phyloP scores from a whole-genome alignment of 2,888 invertebrate genomes.

The Chrysodeixis includens region DNA sequence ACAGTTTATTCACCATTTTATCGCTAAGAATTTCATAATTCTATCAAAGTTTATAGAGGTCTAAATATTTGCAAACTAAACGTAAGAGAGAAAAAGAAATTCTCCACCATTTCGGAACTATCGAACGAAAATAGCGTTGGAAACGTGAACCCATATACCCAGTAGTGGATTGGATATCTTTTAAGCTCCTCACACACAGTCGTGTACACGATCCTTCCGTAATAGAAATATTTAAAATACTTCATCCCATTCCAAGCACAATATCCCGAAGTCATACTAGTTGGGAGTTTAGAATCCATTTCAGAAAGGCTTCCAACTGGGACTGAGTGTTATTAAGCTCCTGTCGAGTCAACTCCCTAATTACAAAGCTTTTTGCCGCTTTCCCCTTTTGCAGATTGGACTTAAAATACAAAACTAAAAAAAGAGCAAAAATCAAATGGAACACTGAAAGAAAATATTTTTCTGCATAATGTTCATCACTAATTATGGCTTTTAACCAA shows the following conservation, averaged over 20 bases:
- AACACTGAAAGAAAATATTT: conserved; percentile 52
- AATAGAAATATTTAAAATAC: conserved; percentile 48
- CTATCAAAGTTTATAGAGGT: conserved; percentile 11
- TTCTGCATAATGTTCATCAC: conserved; percentile 38
- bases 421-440: conserved; percentile 51
- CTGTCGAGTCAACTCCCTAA: conserved; percentile 69
- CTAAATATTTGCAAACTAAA: conserved; percentile 13
- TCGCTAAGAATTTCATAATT: background rate
- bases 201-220: conserved; percentile 20
- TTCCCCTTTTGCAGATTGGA: conserved; percentile 64
- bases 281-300: conserved; percentile 57
- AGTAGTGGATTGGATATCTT: conserved; percentile 28
- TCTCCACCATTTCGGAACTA: conserved; percentile 25
- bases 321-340: conserved; percentile 68
- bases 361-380: conserved; percentile 67
- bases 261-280: conserved; percentile 44
- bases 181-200: conserved; percentile 28
- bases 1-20: conserved; percentile 8
- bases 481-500: conserved; percentile 49
- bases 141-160: conserved; percentile 25
- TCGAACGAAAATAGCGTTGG: conserved; percentile 28
- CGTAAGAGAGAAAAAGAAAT: conserved; percentile 23
- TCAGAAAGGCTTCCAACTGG: conserved; percentile 59
- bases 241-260: conserved; percentile 41
- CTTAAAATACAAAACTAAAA: conserved; percentile 61